These are phyloP conservation scores for Leptinotarsa juncta DNA, from an alignment of 2,888 invertebrate species.

Conservation along the genomic window DNA sequence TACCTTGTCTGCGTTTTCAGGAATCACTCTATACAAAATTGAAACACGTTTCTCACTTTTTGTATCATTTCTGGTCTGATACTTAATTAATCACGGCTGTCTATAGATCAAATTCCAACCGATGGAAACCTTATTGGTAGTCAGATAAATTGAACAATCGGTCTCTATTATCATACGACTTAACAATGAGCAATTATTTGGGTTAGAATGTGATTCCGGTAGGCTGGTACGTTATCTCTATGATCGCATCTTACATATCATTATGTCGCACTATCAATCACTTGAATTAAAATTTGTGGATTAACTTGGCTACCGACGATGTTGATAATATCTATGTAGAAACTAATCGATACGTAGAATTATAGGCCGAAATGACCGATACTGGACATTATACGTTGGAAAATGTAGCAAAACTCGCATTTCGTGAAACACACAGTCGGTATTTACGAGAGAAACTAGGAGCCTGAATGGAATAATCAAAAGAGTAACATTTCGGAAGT, in stretches of 20 bases:
- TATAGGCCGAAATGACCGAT: not conserved
- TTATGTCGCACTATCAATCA: constrained; percentile 53
- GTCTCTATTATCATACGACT: constrained; percentile 39
- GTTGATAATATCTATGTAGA: not conserved
- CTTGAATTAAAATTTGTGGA: constrained; percentile 41
- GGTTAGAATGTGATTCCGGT: constrained; percentile 40
- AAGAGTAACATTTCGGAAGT: too few species aligned
- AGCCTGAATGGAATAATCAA: too few species aligned
- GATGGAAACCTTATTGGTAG: constrained; percentile 14
- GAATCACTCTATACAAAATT: not conserved
- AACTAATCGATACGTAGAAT: not conserved
- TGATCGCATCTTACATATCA: constrained; percentile 51
- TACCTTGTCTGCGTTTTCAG: not conserved
- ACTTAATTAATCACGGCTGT: not conserved
- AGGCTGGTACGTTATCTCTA: constrained; percentile 29
- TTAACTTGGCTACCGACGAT: constrained; percentile 7
- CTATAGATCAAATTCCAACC: not conserved
- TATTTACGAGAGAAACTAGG: too few species aligned
- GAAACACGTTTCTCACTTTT: not conserved
- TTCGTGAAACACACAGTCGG: too few species aligned
- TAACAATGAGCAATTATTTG: constrained; percentile 49
- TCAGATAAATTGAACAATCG: constrained; percentile 4
- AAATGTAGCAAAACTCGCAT: not conserved
- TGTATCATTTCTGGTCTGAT: not conserved
- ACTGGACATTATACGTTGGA: not conserved